Percentiles rank a stretch among this genome's conserved stretches.
Conservation (phyloP, 1,140 invertebrate genomes). For the Drosophila biarmipes region DNA sequence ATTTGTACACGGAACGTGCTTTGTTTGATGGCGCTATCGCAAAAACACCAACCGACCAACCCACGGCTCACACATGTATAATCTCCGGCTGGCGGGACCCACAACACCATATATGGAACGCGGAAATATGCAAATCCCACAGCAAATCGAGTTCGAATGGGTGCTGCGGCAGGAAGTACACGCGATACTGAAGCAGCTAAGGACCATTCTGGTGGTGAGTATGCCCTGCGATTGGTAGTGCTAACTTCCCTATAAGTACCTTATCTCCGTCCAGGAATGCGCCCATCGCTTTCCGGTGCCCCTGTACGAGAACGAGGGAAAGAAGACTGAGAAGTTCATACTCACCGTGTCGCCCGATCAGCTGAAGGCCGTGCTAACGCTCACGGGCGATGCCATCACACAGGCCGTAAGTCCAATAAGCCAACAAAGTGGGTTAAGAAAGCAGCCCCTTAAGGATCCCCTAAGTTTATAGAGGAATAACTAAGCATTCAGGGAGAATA, state of each 20-base stretch:
- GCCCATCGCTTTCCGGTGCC: slow-evolving; percentile 93
- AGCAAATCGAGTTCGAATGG: slow-evolving; percentile 98
- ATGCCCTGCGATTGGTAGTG: not conserved
- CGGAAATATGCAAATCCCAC: slow-evolving; percentile 51
- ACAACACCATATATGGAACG: slow-evolving; percentile 39
- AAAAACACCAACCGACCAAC: slow-evolving; percentile 8
- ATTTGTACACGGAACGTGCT: slow-evolving; percentile 81
- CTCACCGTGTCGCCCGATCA: slow-evolving; percentile 93
- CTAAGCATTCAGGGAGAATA: too few species aligned
- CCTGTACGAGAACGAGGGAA: slow-evolving; percentile 92
- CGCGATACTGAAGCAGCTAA: slow-evolving; percentile 92
- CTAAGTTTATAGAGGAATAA: too few species aligned
- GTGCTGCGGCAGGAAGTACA: slow-evolving; percentile 95
- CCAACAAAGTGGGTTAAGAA: not conserved
- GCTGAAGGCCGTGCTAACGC: slow-evolving; percentile 94
- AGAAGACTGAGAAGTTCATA: slow-evolving; percentile 95
- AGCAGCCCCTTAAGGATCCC: too few species aligned
- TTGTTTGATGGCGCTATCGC: slow-evolving; percentile 59
- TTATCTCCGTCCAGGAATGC: slow-evolving; percentile 89
- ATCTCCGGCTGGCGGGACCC: slow-evolving; percentile 20
- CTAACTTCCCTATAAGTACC: not conserved
- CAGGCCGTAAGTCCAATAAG: slow-evolving; percentile 89
- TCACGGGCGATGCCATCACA: slow-evolving; percentile 96
- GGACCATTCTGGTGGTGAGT: slow-evolving; percentile 92
- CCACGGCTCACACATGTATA: slow-evolving; percentile 23